Evolutionary conservation across 2,888 invertebrate genomes (phyloP).

Genomic region (Aplocera efformata): DNA sequence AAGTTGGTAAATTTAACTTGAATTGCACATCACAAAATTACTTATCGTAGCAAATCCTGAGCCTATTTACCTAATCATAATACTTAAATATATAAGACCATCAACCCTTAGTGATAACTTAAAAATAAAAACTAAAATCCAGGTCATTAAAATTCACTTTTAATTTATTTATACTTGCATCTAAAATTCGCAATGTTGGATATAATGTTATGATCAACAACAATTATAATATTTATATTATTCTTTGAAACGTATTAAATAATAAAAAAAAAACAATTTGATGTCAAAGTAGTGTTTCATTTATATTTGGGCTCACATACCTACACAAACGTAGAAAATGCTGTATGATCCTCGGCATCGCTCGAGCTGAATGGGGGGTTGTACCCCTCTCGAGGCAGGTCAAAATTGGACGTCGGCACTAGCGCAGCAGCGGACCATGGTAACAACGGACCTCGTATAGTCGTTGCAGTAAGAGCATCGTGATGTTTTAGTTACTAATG

Average conservation of each 20-base stretch:
- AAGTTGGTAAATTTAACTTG: no score
- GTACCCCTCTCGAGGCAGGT: no score
- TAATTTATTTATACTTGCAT: constrained; percentile 39
- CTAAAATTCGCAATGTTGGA: constrained; percentile 53
- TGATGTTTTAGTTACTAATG: no score
- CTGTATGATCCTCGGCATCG: no score
- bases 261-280: constrained; percentile 76
- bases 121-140: constrained; percentile 5
- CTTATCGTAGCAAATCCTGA: constrained; percentile 13
- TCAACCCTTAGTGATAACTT: no score
- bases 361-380: no score
- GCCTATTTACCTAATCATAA: constrained; percentile 11
- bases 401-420: no score
- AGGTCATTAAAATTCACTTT: constrained; percentile 28
- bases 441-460: no score
- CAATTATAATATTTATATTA: constrained; percentile 77
- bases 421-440: no score
- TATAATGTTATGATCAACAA: constrained; percentile 63
- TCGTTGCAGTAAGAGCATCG: no score
- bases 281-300: constrained; percentile 60
- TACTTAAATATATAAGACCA: constrained; percentile 2
- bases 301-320: constrained; percentile 22
- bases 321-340: no score
- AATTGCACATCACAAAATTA: constrained; percentile 28
- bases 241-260: constrained; percentile 79